A percentile compares a stretch with the other conserved stretches of the same genome.
Evolutionary conservation across 2,113 vertebrate species (phyloP).

Genomic region (Calyptomena viridis): DNA sequence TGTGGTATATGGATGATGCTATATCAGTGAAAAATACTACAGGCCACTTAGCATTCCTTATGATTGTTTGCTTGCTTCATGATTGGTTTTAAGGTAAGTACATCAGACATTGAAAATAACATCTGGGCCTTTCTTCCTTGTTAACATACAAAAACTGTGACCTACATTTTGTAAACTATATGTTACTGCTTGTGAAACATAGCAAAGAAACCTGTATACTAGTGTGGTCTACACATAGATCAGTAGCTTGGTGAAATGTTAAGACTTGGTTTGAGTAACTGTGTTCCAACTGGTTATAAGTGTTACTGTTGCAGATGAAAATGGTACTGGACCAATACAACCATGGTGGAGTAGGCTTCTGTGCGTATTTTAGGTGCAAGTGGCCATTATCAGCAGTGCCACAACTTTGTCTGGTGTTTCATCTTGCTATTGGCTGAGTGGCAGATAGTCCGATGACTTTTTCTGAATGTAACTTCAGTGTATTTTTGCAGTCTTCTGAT

Average conservation of each 20-base stretch:
- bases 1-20: not conserved
- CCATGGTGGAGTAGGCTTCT: not conserved
- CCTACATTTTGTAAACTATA: slow-evolving; percentile 1
- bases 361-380: not conserved
- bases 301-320: not conserved
- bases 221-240: not conserved
- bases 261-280: not conserved
- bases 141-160: not conserved
- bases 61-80: not conserved
- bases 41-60: not conserved
- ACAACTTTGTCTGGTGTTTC: not conserved
- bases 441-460: not conserved
- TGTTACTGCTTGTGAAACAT: not conserved
- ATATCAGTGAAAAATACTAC: not conserved
- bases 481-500: not conserved
- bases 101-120: not conserved
- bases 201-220: not conserved
- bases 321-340: not conserved
- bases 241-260: not conserved
- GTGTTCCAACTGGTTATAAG: not conserved
- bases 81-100: not conserved
- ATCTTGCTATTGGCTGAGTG: not conserved
- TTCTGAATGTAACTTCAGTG: not conserved
- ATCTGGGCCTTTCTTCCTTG: not conserved
- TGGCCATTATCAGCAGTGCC: not conserved